Evolutionary conservation across 2,797 vertebrate genomes (phyloP), one percentile per base, ranked within the genome.

Genomic region (Xenopus petersii): DNA sequence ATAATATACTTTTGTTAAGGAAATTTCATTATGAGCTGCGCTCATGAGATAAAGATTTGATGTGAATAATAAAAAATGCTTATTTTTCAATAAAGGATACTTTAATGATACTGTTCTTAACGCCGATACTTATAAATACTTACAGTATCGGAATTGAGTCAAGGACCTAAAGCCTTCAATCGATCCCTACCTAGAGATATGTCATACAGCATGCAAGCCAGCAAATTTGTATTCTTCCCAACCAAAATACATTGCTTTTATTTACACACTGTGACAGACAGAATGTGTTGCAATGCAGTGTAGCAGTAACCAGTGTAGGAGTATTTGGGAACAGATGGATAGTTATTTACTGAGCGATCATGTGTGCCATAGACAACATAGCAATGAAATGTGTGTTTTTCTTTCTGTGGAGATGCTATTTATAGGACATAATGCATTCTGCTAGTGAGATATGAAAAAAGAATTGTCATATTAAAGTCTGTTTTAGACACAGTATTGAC

Each of bases 301-400:
- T 69, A 58, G 8, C 67, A 59, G 6, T 59, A 46, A 36, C 68
- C 71, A 46, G 56, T 74, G 66, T 64, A 73, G 66, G 77, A 79
- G 66, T 68, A 73, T 68, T 76, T 67, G 17, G 10, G 49, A 73
- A 73, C 75, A 78, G 71, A 73, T 78, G 76, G 76, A 54, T n/a
- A 17, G 66, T 65, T 74, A 64, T 78, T 74, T 65, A 69, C 71
- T 26, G 58, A 64, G 66, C 62, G 9, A 65, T 70, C 71, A 69
- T 69, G 59, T 68, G 70, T 78, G 70, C 60, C 70, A 48, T 55
- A 72, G 70, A 77, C 56, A 63, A 67, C 58, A 58, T 68, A 63
- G 64, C 65, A 16, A 26, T 8, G 24, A 59, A 69, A 48, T 16
- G 58, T 30, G 54, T 69, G 21, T 56, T 58, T 69, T 13, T 69